Conservation (phyloP, 2,113 vertebrate species). For the Copsychus sechellarum region DNA sequence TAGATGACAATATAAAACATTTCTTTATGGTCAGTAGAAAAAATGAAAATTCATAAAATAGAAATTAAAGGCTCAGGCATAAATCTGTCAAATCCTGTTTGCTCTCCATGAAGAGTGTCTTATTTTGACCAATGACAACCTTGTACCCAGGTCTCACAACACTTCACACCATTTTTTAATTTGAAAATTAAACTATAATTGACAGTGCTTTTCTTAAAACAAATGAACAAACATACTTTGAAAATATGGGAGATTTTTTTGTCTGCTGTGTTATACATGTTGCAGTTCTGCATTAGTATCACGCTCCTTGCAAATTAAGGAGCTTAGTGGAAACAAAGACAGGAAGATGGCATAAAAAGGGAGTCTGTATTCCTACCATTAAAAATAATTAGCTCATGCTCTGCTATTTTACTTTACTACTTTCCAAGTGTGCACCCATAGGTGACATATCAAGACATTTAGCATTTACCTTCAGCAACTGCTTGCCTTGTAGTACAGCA, state of each 20-base stretch:
- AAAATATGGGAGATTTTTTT: neutral
- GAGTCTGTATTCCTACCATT: neutral
- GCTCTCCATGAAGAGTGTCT: neutral
- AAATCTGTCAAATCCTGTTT: neutral
- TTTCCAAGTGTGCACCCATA: neutral
- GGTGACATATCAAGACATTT: neutral
- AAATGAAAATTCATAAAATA: neutral
- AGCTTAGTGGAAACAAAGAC: neutral
- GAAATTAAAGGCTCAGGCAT: neutral
- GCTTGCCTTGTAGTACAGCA: neutral
- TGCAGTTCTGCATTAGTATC: neutral
- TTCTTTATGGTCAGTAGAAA: neutral
- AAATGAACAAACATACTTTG: neutral
- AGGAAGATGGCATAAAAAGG: neutral
- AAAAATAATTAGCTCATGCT: neutral
- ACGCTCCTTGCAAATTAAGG: neutral
- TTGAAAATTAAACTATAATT: neutral
- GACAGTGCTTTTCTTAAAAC: neutral
- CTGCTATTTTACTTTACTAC: neutral
- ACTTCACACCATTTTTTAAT: neutral
- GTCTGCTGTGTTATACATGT: neutral
- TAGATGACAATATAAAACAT: neutral
- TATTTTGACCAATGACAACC: neutral
- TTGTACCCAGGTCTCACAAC: neutral
- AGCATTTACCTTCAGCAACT: neutral